These are phyloP conservation scores for Crenichthys baileyi DNA, from an alignment of 2,797 vertebrate species.

Conservation along the genomic window DNA sequence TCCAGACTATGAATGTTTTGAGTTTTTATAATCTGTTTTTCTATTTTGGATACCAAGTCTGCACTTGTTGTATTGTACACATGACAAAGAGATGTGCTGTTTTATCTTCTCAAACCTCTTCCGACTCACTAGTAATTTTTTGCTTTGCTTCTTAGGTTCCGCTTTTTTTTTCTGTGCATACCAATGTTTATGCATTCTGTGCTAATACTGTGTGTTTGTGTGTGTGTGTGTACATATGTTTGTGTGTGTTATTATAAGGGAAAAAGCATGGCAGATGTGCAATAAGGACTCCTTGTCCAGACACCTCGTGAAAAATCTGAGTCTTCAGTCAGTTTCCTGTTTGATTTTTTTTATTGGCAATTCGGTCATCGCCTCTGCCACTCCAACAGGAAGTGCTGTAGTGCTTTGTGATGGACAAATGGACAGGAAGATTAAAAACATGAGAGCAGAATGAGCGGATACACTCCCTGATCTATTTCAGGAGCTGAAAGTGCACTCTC, in stretches of 20 bases:
- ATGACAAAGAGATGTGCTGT: slow-evolving; percentile 15
- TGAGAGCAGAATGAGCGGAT: slow-evolving; percentile 73
- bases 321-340: slow-evolving; percentile 73
- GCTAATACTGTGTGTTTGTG: background rate
- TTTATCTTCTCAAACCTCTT: slow-evolving; percentile 25
- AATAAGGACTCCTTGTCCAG: slow-evolving; percentile 57
- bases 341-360: slow-evolving; percentile 75
- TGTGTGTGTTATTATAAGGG: slow-evolving; percentile 50
- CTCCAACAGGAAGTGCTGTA: slow-evolving; percentile 69
- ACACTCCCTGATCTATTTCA: slow-evolving; percentile 73
- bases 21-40: slow-evolving; percentile 53
- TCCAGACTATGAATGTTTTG: slow-evolving; percentile 41
- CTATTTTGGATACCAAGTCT: slow-evolving; percentile 36
- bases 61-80: slow-evolving; percentile 33
- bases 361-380: slow-evolving; percentile 54
- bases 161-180: slow-evolving; percentile 9
- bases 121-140: slow-evolving; percentile 5
- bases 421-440: slow-evolving; percentile 77
- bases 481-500: slow-evolving; percentile 57
- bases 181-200: background rate
- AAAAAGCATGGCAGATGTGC: slow-evolving; percentile 53
- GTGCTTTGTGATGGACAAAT: slow-evolving; percentile 70
- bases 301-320: slow-evolving; percentile 77
- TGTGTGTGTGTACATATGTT: slow-evolving; percentile 11
- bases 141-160: slow-evolving; percentile 16